Evolutionary conservation across 2,797 vertebrate genomes (phyloP), one percentile per base, ranked within the genome.

Genomic region (Karalla daura): DNA sequence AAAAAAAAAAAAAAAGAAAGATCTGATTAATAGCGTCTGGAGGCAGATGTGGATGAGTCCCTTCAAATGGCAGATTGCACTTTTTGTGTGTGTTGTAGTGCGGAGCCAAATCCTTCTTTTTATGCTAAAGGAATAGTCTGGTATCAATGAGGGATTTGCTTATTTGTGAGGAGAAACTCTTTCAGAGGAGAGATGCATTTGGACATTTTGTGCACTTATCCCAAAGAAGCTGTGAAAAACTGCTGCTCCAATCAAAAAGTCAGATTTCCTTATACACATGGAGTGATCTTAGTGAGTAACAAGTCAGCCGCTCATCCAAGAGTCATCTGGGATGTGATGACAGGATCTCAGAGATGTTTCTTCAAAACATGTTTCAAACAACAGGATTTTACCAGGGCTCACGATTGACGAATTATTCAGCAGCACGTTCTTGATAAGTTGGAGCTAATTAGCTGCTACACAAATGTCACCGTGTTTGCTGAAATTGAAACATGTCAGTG

Each of bases 1-100:
- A 62, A 70, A 67, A 50, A 63, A 75, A 76, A 86, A 86, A 70
- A 62, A 70, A 69, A 54, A 63, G 75, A 76, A 59, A 63, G 36
- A 70, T 63, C 52, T 54, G 76, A 85, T 82, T 83, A 77, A 82
- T 58, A 60, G 50, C 55, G 71, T 77, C 7, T 6, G 65, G 44
- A 46, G 70, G 50, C 84, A 83, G 73, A 84, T 81, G 74, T 63
- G 63, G 40, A 64, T 70, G 66, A 32, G 47, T 63, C 63, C 52
- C 53, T 52, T 70, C 10, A 23, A 50, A 54, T 65, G 41, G 61
- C 36, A 64, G 65, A 80, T 76, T 70, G 70, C 15, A 56, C 60
- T 33, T 63, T 70, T 44, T 73, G 50, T 45, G 27, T 54, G 49
- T 46, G 37, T 68, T 30, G 18, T 32, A 37, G 28, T 43, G 45